Conservation (phyloP, 1,140 invertebrate genomes). For the Rhizoglyphus robini region DNA sequence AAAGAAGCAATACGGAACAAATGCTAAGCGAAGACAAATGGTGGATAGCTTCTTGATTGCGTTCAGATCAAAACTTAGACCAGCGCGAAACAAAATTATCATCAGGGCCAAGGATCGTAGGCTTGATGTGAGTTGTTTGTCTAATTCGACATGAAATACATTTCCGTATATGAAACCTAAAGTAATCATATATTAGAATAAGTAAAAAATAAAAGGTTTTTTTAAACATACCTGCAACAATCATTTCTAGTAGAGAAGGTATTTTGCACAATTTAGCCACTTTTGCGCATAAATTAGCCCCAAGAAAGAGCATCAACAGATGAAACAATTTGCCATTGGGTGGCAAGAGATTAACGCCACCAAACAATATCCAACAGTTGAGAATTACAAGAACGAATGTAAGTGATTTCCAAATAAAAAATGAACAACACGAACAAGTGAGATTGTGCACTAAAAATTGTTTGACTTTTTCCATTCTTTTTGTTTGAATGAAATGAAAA, state of each 20-base stretch:
- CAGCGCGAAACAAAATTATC: conserved; percentile 80
- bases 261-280: not conserved
- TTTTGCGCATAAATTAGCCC: not conserved
- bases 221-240: conserved; percentile 18
- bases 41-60: conserved; percentile 63
- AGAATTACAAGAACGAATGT: not conserved
- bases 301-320: not conserved
- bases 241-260: not conserved
- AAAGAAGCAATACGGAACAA: conserved; percentile 57
- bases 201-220: too few relatives aligned
- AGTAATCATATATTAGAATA: too few relatives aligned
- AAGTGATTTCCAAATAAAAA: not conserved
- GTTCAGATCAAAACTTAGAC: conserved; percentile 72
- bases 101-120: conserved; percentile 73
- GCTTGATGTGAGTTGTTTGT: not conserved
- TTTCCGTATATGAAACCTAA: too few relatives aligned
- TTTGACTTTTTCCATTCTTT: not conserved
- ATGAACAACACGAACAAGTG: not conserved
- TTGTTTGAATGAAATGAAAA: not conserved
- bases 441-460: not conserved
- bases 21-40: conserved; percentile 62
- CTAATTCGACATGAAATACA: not conserved
- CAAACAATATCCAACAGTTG: not conserved
- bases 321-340: not conserved
- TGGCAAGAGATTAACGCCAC: not conserved